phyloP scores from a whole-genome alignment of 1,140 invertebrate species.

The Megalonaias nervosa region DNA sequence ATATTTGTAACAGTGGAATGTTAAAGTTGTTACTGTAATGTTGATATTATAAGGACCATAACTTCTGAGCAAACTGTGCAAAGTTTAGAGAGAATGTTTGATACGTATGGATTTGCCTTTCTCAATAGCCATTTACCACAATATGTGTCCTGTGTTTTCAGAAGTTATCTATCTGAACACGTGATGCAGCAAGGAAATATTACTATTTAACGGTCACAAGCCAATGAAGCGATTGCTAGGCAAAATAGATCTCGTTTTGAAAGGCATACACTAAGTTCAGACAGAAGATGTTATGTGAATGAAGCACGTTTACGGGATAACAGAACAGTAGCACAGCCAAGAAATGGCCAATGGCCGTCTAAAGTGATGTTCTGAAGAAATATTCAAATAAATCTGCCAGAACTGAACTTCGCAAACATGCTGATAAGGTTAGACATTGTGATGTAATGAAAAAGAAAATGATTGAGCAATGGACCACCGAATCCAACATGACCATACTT shows the following conservation, averaged over 20 bases:
- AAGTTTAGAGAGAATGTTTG: slow-evolving; percentile 29
- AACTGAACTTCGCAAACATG: slow-evolving; percentile 4
- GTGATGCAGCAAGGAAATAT: slow-evolving; percentile 25
- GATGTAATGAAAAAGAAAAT: slow-evolving; percentile 31
- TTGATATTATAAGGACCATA: slow-evolving; percentile 34
- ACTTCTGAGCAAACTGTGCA: slow-evolving; percentile 21
- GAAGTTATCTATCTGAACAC: slow-evolving; percentile 8
- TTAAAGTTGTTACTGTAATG: slow-evolving; percentile 38
- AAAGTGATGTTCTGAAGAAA: slow-evolving; percentile 31
- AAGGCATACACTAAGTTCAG: slow-evolving; percentile 40
- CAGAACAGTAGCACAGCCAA: slow-evolving; percentile 19
- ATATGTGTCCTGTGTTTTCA: slow-evolving; percentile 30
- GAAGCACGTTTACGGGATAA: slow-evolving; percentile 26
- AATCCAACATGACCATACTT: no score
- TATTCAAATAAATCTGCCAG: slow-evolving; percentile 36
- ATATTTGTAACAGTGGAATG: slow-evolving; percentile 40
- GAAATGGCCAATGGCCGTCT: slow-evolving; percentile 16
- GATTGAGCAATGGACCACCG: no score
- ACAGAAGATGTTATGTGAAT: slow-evolving; percentile 25
- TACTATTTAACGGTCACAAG: slow-evolving; percentile 38
- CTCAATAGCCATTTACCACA: slow-evolving; percentile 34
- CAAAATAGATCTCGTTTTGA: slow-evolving; percentile 41
- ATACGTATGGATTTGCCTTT: slow-evolving; percentile 35
- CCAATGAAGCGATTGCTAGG: slow-evolving; percentile 44
- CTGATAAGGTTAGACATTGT: slow-evolving; percentile 25